These are phyloP conservation scores for Folsomia candida DNA, from an alignment of 2,888 invertebrate species.

Conservation along the genomic window DNA sequence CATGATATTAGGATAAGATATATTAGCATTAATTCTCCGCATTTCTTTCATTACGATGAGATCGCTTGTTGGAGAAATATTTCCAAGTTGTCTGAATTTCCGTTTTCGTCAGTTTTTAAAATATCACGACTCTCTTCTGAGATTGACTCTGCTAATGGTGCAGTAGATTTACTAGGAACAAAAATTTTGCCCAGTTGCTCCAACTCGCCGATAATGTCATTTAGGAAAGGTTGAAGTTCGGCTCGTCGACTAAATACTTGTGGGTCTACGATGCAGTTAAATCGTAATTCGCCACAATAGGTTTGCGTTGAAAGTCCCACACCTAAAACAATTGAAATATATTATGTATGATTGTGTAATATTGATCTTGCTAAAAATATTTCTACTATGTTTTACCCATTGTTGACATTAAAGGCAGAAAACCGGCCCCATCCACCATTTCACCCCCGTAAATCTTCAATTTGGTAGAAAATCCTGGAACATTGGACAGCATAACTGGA, in stretches of 20 bases:
- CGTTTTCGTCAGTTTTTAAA: neutral
- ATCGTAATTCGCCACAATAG: constrained; percentile 39
- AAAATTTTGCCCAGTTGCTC: no score
- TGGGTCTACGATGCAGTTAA: constrained; percentile 41
- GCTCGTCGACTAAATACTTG: constrained; percentile 27
- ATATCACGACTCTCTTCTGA: no score
- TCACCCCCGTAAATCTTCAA: constrained; percentile 36
- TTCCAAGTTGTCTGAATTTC: neutral
- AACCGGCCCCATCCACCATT: constrained; percentile 41
- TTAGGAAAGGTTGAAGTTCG: constrained; percentile 36
- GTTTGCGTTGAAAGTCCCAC: constrained; percentile 43
- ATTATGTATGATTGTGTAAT: no score
- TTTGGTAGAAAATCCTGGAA: constrained; percentile 38
- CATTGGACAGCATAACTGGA: constrained; percentile 45
- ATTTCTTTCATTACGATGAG: neutral
- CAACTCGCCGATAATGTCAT: constrained; percentile 40
- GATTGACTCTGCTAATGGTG: no score
- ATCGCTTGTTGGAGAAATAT: neutral
- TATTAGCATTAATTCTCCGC: neutral
- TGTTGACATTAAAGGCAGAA: constrained; percentile 44
- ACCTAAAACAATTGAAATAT: constrained; percentile 24
- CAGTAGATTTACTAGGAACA: no score
- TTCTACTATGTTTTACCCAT: constrained; percentile 34
- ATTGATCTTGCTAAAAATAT: no score
- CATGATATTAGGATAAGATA: no score